These are phyloP conservation scores for Platycnemis pennipes DNA, from an alignment of 2,888 invertebrate species.

Conservation along the genomic window DNA sequence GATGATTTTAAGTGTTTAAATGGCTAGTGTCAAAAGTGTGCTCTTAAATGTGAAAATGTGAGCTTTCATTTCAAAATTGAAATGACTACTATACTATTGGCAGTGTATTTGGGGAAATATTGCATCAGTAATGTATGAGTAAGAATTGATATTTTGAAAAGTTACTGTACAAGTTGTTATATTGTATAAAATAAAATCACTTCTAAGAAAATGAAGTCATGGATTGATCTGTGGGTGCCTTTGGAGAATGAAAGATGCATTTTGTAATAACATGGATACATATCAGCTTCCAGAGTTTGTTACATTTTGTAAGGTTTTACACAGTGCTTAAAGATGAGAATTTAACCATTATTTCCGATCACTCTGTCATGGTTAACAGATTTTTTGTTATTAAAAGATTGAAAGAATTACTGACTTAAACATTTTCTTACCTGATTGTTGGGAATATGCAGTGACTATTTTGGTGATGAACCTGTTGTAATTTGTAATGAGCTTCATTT, in stretches of 20 bases:
- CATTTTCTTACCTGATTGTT: background rate
- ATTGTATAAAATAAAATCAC: background rate
- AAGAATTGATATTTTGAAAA: constrained; percentile 34
- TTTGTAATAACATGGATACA: constrained; percentile 63
- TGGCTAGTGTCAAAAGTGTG: constrained; percentile 10
- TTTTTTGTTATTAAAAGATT: background rate
- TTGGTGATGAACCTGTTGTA: constrained; percentile 31
- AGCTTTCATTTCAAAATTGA: constrained; percentile 45
- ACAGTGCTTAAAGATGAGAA: background rate
- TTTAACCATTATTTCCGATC: background rate
- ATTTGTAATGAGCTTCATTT: constrained; percentile 36
- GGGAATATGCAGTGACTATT: constrained; percentile 34
- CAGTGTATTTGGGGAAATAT: constrained; percentile 7
- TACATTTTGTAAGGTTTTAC: constrained; percentile 62
- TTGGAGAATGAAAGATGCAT: constrained; percentile 42
- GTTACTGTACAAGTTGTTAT: constrained; percentile 32
- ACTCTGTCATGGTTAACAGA: background rate
- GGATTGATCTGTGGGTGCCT: constrained; percentile 55
- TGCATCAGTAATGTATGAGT: constrained; percentile 4
- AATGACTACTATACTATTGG: background rate
- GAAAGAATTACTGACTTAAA: constrained; percentile 7
- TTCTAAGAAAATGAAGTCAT: constrained; percentile 28
- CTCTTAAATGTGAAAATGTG: constrained; percentile 20
- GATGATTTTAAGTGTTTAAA: background rate
- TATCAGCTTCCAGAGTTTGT: constrained; percentile 66